A percentile compares a stretch with the other conserved stretches of the same genome.
Conservation (phyloP, 2,113 vertebrate genomes). For the Phaethon lepturus region DNA sequence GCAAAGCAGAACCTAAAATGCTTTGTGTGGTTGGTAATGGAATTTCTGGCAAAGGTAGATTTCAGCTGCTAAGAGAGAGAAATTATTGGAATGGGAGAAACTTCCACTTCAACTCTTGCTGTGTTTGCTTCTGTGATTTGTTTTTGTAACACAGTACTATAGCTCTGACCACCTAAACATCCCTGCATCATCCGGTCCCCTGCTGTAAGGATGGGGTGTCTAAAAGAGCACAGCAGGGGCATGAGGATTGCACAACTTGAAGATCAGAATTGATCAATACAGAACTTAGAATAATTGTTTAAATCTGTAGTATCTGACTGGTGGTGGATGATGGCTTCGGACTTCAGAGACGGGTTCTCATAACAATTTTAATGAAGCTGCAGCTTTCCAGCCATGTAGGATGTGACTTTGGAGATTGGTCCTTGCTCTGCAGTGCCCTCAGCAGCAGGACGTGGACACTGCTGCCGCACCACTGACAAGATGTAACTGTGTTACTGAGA, state of each 20-base stretch:
- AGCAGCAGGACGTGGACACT: neutral
- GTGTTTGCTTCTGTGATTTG: conserved; percentile 36
- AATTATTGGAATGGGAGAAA: neutral
- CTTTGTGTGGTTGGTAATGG: neutral
- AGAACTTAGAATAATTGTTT: conserved; percentile 3
- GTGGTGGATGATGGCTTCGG: conserved; percentile 12
- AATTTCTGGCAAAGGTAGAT: conserved; percentile 41
- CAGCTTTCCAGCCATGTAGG: neutral
- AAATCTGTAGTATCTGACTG: conserved; percentile 12
- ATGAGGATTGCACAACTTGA: conserved; percentile 8
- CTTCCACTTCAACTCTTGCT: conserved; percentile 43
- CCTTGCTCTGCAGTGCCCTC: conserved; percentile 1
- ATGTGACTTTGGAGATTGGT: neutral
- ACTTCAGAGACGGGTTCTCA: neutral
- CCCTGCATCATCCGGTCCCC: conserved; percentile 14
- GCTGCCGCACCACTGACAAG: neutral
- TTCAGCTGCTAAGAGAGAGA: conserved; percentile 13
- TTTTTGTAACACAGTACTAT: neutral
- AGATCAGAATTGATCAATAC: conserved; percentile 16
- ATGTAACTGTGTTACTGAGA: neutral
- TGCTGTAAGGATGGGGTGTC: conserved; percentile 28
- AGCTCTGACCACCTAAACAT: conserved; percentile 22
- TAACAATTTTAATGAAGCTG: conserved; percentile 52
- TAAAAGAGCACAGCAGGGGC: conserved; percentile 29
- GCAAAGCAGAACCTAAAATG: neutral